Conservation (phyloP, 2,888 invertebrate species). For the Nemotelus nigrinus region DNA sequence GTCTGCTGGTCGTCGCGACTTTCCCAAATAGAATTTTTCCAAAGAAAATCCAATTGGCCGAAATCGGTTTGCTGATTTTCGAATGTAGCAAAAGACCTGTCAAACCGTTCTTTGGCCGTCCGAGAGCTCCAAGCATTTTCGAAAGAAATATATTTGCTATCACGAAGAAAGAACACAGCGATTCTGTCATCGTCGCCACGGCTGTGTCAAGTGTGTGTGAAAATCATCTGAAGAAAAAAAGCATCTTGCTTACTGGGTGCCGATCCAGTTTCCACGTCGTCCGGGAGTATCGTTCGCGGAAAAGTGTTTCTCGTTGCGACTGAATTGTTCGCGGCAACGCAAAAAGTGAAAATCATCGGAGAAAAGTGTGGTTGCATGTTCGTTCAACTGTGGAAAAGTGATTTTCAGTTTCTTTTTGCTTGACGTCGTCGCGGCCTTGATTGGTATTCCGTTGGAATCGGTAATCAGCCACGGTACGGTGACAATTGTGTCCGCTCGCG, state of each 20-base stretch:
- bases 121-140: not conserved
- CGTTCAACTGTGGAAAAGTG: constrained; percentile 9
- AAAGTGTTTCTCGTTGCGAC: not conserved
- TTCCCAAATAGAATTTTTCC: not conserved
- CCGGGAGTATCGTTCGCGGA: not conserved
- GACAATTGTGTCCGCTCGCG: not conserved
- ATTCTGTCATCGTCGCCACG: not conserved
- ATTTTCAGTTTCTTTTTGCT: constrained; percentile 8
- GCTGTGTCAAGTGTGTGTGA: constrained; percentile 1
- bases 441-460: not conserved
- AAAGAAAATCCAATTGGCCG: not conserved
- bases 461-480: not conserved
- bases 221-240: not conserved
- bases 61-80: too few species aligned
- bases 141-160: not conserved
- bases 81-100: too few species aligned
- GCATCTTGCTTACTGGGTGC: too few species aligned
- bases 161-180: not conserved
- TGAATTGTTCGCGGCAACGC: constrained; percentile 15
- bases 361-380: constrained; percentile 27
- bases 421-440: constrained; percentile 35
- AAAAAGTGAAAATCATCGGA: constrained; percentile 36
- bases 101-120: too few species aligned
- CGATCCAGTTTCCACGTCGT: too few species aligned
- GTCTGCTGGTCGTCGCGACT: not conserved